Evolutionary conservation across 2,888 invertebrate genomes (phyloP), one percentile per base, ranked within the genome.

Genomic region (Mythimna ferrago): DNA sequence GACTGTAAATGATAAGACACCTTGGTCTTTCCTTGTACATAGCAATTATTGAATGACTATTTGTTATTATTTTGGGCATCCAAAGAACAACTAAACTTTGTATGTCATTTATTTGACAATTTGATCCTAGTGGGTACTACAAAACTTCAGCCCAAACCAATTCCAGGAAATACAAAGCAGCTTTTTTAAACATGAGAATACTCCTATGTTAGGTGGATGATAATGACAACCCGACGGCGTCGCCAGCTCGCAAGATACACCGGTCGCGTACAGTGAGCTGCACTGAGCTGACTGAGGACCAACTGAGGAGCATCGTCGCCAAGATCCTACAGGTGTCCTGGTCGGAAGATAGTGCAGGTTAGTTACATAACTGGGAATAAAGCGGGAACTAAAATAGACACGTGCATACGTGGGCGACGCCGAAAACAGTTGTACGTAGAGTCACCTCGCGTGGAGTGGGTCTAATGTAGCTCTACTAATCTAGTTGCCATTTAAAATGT

Each of bases 271-370:
- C 96, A 44, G 92, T 95, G 57, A 96, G 96, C 87, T 95, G 96
- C 78, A 96, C 96, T 19, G 98, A 98, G 89, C 92, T 97, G 70
- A 97, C 97, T 9, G 97, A 97, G 77, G 97, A 98, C 68, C 97
- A 98, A 89, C 94, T 98, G 38, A 94, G 97, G 78, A 93, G 96
- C 70, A 96, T 97, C 80, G 96, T 98, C 64, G 97, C 97, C 2
- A 97, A 97, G 88, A 97, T 98, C 71, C 93, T 98, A 26, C 97
- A 97, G 90, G 97, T 97, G 54, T 97, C 98, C 3, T 98, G 98
- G 97, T 97, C 97, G 78, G 97, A 97, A 86, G 96, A 96, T 66
- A 96, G 96, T 87, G 94, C 95, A 86, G 97, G 97, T 92, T 89
- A 86, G 85, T 38, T 19, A n/a, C 51, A 7, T 51, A 19, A 51